A percentile compares a stretch with the other conserved stretches of the same genome.
These are phyloP conservation scores for Aphelinus certus DNA, from an alignment of 1,140 invertebrate species.

Conservation along the genomic window DNA sequence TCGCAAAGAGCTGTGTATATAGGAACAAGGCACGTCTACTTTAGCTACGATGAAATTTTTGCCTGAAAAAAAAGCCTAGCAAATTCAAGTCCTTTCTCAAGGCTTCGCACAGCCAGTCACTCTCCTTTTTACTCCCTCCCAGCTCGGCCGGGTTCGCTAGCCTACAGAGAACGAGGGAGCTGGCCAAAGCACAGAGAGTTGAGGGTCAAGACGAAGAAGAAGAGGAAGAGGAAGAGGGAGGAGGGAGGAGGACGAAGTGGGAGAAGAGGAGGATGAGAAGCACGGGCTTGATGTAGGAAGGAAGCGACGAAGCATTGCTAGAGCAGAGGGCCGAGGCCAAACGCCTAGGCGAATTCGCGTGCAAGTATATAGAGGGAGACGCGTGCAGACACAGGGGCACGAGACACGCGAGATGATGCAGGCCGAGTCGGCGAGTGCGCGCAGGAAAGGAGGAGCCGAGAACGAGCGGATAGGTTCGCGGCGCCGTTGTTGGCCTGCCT, in stretches of 20 bases:
- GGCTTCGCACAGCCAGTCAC: conserved; percentile 6
- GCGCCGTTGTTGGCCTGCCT: conserved; percentile 29
- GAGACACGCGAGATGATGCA: no score
- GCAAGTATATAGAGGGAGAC: no score
- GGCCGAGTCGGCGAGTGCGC: neutral
- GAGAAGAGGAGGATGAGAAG: conserved; percentile 31
- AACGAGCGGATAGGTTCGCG: conserved; percentile 27
- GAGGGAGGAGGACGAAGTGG: conserved; percentile 42
- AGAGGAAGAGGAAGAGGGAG: conserved; percentile 14
- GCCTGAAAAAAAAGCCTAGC: neutral
- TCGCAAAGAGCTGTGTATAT: no score
- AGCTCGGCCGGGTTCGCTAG: conserved; percentile 3
- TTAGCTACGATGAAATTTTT: conserved; percentile 9
- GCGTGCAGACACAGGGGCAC: no score
- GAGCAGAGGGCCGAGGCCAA: no score
- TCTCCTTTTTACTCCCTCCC: neutral
- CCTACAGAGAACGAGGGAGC: conserved; percentile 2
- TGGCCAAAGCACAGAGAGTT: neutral
- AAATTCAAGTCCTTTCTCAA: conserved; percentile 25
- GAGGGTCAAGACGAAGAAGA: conserved; percentile 1
- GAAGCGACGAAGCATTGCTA: no score
- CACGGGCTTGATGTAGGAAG: no score
- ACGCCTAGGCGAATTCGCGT: no score
- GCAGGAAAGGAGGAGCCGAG: neutral
- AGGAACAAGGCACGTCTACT: neutral